phyloP scores from a whole-genome alignment of 2,797 vertebrate genomes.

The Ptychadena robeensis region DNA sequence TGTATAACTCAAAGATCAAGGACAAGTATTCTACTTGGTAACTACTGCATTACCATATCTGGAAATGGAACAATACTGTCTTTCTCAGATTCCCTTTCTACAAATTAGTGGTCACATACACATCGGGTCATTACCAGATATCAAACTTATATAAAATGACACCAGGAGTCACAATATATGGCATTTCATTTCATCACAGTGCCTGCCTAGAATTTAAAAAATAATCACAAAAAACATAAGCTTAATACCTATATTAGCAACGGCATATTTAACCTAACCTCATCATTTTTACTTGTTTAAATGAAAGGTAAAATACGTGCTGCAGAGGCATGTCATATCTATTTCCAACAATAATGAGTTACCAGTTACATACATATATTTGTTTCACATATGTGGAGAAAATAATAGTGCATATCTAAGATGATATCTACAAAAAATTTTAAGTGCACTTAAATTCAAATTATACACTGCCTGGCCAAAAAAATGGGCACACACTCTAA shows the following conservation, averaged over 20 bases:
- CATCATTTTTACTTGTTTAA: not conserved
- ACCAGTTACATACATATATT: not conserved
- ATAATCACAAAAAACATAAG: not conserved
- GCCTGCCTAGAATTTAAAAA: not conserved
- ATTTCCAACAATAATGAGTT: not conserved
- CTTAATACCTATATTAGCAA: not conserved
- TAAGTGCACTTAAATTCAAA: too few species aligned
- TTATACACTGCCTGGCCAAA: too few species aligned
- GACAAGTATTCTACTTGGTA: constrained; percentile 27
- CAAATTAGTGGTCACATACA: constrained; percentile 14
- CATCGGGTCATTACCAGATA: constrained; percentile 11
- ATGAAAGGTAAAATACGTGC: not conserved
- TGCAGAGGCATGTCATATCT: not conserved
- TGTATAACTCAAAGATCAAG: constrained; percentile 47
- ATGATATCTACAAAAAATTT: too few species aligned
- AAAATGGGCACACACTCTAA: too few species aligned
- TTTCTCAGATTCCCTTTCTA: not conserved
- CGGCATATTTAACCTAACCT: not conserved
- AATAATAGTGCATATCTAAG: too few species aligned
- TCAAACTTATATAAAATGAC: not conserved
- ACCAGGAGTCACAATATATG: too few species aligned
- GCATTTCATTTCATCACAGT: not conserved
- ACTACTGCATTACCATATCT: constrained; percentile 27
- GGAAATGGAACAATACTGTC: constrained; percentile 23
- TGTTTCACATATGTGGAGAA: too few species aligned